Evolutionary conservation across 53 echinoderm and acorn worm genomes (phyloP), one percentile per base, ranked within the genome.

Genomic region (Echinometra lucunter): DNA sequence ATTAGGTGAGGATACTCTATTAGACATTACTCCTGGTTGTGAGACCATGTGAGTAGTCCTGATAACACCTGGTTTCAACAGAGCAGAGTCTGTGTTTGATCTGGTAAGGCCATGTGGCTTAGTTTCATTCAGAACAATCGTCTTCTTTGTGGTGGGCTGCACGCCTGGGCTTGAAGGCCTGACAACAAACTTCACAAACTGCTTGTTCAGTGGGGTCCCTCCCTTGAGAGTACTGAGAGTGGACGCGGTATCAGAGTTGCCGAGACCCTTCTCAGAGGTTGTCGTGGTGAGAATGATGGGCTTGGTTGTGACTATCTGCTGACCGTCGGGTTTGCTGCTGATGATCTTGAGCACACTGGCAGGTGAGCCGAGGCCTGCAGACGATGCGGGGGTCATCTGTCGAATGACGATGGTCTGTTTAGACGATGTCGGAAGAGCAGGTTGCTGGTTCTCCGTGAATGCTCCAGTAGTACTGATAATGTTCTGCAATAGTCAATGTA

Each of bases 261-360:
- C 18, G 9, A 25, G 7, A 27, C 40, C 53, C 10, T 70, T 67
- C 80, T 55, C 58, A 6, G 80, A 49, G 21, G 60, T 23, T 42
- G 93, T 80, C 1, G 93, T 93, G 53, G 93, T 93, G 18, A 93
- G 56, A 10, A 93, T 80, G 37, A 93, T 80, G 49, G 93, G 81
- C 81, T 93, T 93, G 57, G 93, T 93, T 25, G 80, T 93, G 80
- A 93, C 93, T 57, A 81, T 81, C 17, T 93, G 93, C 58, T 93
- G 78, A 57, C 78, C 81, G 58, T 93, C 93, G 2, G 93, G 80
- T 60, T 81, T 93, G 40, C 81, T 80, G 93, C 93, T 93, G 81
- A 93, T 93, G 40, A 93, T 75, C 81, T 80, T 93, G 13, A 93
- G 35, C 34, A 93, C 38, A 13, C 93, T 93, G 49, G 57, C 38